Percentiles rank a stretch among this genome's conserved stretches.
These are phyloP conservation scores for Mungos mungo DNA, from an alignment of 2,113 vertebrate species.

Conservation along the genomic window DNA sequence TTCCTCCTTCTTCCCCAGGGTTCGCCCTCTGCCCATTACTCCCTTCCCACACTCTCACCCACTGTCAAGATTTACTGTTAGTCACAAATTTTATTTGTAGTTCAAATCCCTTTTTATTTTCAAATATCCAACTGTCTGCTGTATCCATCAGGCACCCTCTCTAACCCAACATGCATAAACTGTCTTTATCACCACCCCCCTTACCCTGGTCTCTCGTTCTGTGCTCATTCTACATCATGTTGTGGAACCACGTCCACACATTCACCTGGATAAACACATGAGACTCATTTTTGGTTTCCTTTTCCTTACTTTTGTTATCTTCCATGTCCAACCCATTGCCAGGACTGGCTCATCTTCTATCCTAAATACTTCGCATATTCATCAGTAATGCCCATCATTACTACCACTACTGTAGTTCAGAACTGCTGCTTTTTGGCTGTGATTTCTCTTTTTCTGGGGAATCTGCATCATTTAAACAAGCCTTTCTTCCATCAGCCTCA, in stretches of 20 bases:
- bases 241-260: rapidly evolving
- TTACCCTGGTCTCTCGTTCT: background rate
- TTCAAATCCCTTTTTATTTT: background rate
- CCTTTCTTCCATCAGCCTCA: background rate
- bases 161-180: background rate
- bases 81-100: background rate
- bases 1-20: background rate
- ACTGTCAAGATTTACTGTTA: background rate
- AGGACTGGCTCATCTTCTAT: background rate
- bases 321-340: background rate
- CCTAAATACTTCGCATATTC: background rate
- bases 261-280: background rate
- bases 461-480: background rate
- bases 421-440: background rate
- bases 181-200: background rate
- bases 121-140: background rate
- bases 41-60: too few relatives aligned
- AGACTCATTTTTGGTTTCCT: background rate
- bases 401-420: background rate
- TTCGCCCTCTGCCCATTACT: background rate
- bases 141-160: background rate
- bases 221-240: background rate
- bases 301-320: background rate
- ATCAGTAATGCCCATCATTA: background rate
- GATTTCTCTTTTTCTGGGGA: background rate